Percentiles rank a stretch among this genome's conserved stretches.
Conservation (phyloP, 2,888 invertebrate genomes). For the Odontocolon sp. region DNA sequence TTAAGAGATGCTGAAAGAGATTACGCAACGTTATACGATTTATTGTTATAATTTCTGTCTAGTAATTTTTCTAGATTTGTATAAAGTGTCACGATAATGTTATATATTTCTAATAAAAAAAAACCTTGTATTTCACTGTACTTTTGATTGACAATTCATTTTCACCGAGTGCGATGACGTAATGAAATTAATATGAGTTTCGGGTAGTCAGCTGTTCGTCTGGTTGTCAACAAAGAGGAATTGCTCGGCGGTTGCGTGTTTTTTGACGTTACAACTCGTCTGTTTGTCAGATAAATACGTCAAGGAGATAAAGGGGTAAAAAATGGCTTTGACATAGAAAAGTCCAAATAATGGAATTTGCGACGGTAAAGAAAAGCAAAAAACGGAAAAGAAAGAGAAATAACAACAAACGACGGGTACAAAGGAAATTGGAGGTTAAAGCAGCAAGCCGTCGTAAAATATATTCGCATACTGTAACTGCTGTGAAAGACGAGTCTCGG, state of each 20-base stretch:
- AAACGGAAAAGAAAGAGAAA: constrained; percentile 69
- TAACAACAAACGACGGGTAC: constrained; percentile 68
- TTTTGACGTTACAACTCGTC: too few species aligned
- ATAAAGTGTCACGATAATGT: constrained; percentile 69
- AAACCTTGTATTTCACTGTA: constrained; percentile 54
- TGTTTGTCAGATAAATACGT: too few species aligned
- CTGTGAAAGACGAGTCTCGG: constrained; percentile 53
- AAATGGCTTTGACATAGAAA: constrained; percentile 28
- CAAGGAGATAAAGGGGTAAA: too few species aligned
- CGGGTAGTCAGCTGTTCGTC: too few species aligned
- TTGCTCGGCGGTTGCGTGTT: too few species aligned
- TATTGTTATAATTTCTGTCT: constrained; percentile 63
- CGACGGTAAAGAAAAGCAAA: constrained; percentile 63
- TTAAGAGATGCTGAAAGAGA: constrained; percentile 55
- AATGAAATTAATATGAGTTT: too few species aligned
- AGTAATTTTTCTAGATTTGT: constrained; percentile 72
- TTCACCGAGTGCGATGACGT: too few species aligned
- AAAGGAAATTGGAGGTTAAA: constrained; percentile 73
- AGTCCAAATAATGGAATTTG: constrained; percentile 69
- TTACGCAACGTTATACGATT: constrained; percentile 57
- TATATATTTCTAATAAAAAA: constrained; percentile 77
- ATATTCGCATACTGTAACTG: constrained; percentile 10
- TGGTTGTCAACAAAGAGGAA: too few species aligned
- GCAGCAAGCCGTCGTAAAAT: constrained; percentile 56
- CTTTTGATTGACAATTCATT: too few species aligned